Evolutionary conservation across 2,113 vertebrate genomes (phyloP).

Genomic region (Rhinoptilus africanus): DNA sequence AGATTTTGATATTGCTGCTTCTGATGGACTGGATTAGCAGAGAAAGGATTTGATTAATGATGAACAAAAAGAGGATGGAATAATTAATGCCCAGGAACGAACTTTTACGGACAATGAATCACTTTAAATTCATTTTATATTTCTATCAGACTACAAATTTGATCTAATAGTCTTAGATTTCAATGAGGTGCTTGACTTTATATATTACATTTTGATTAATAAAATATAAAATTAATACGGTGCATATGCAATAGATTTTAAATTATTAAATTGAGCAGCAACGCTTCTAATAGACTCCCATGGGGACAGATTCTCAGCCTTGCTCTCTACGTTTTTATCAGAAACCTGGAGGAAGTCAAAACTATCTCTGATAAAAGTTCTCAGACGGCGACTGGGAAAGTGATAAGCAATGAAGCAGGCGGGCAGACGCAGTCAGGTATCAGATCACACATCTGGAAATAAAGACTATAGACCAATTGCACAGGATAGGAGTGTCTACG

Average conservation of each 20-base stretch:
- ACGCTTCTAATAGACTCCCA: background rate
- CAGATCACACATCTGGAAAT: background rate
- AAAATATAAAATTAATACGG: background rate
- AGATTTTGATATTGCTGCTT: background rate
- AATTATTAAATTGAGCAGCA: background rate
- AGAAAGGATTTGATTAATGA: slow-evolving; percentile 16
- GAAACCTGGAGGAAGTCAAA: background rate
- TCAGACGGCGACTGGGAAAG: background rate
- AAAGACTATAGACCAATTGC: background rate
- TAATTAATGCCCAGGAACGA: slow-evolving; percentile 3
- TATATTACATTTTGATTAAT: slow-evolving; percentile 11
- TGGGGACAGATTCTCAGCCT: background rate
- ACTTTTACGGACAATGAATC: slow-evolving; percentile 12
- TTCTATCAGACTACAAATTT: background rate
- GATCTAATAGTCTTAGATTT: slow-evolving; percentile 1
- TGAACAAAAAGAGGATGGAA: background rate
- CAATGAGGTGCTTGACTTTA: slow-evolving; percentile 7
- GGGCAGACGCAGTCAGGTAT: background rate
- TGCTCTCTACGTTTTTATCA: background rate
- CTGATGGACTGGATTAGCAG: background rate
- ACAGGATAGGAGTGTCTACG: rapidly evolving
- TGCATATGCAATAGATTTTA: background rate
- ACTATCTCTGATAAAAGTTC: background rate
- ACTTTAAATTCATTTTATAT: background rate
- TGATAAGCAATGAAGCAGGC: background rate